These are phyloP conservation scores for Ceryle rudis DNA, from an alignment of 2,797 vertebrate species.

Conservation along the genomic window DNA sequence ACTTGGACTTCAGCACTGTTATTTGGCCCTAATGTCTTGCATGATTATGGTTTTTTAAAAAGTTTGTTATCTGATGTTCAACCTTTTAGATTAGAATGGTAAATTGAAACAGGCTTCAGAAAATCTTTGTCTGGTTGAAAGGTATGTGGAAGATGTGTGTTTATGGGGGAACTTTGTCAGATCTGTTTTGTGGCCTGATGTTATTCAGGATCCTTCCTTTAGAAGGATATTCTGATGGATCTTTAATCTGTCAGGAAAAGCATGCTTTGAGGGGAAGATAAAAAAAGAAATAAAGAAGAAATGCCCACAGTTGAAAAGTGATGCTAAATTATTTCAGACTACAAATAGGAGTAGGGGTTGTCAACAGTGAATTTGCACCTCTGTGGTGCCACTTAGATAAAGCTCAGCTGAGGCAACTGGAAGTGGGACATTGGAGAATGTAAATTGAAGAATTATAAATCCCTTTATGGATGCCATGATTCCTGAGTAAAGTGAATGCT, in stretches of 20 bases:
- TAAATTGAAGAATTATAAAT: constrained; percentile 5
- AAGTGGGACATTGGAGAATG: not conserved
- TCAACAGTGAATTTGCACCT: constrained; percentile 3
- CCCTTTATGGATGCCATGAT: not conserved
- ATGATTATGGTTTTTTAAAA: not conserved
- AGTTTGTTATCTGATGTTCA: not conserved
- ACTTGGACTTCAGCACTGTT: not conserved
- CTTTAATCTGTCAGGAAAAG: not conserved
- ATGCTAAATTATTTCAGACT: not conserved
- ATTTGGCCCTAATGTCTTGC: not conserved
- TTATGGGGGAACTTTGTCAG: not conserved
- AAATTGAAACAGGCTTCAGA: not conserved
- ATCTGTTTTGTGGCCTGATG: not conserved
- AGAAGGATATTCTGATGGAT: not conserved
- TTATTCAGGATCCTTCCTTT: not conserved
- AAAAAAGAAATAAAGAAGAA: not conserved
- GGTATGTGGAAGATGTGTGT: not conserved
- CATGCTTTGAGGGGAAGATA: not conserved
- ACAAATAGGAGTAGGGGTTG: not conserved
- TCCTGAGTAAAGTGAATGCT: not conserved
- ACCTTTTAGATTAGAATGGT: not conserved
- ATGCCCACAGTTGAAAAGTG: not conserved
- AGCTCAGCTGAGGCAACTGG: not conserved
- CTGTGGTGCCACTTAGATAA: not conserved
- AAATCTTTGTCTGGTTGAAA: not conserved